Evolutionary conservation across 2,113 vertebrate species (phyloP), one percentile per base, ranked within the genome.

Genomic region (Ahaetulla prasina): DNA sequence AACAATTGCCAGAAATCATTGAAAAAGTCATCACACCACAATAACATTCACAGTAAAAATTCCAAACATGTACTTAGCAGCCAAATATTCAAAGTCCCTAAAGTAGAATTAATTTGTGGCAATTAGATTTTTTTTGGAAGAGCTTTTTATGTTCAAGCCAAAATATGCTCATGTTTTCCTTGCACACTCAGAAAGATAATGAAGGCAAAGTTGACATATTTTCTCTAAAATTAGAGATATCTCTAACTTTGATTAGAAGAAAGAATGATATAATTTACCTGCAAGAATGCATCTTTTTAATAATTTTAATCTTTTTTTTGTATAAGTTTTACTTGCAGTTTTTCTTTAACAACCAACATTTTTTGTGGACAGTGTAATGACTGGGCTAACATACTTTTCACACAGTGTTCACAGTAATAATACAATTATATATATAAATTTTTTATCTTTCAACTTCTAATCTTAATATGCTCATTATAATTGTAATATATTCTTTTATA

Each of bases 111-210:
- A 35, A 2, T 88, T 39, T 91, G 50, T 43, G 63, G 92, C 14
- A 95, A 94, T 49, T 89, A 91, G 92, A 94, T 89, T 91, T 89
- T 89, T 96, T 96, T 95, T 60, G 94, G 50, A 92, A 93, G 92
- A 91, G 35, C 88, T 95, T 94, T 60, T 74, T 27, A 54, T 74
- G 10, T 25, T 87, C 93, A 92, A 91, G 92, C 68, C 57, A 90
- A 89, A 94, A 88, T 7, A 11, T 89, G 89, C 92, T 57, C n/a
- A 43, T 85, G 89, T 80, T 87, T 91, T 94, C 92, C 92, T 94
- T 94, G n/a, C 86, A 94, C 89, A 92, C 30, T 89, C 91, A 74
- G 53, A 86, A 92, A 93, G n/a, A 92, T 92, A 93, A 95, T 95
- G 84, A 96, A 96, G 91, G 54, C 88, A 94, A 80, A 88, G n/a